Evolutionary conservation across 2,113 vertebrate genomes (phyloP).

Genomic region (Macaca fascicularis): DNA sequence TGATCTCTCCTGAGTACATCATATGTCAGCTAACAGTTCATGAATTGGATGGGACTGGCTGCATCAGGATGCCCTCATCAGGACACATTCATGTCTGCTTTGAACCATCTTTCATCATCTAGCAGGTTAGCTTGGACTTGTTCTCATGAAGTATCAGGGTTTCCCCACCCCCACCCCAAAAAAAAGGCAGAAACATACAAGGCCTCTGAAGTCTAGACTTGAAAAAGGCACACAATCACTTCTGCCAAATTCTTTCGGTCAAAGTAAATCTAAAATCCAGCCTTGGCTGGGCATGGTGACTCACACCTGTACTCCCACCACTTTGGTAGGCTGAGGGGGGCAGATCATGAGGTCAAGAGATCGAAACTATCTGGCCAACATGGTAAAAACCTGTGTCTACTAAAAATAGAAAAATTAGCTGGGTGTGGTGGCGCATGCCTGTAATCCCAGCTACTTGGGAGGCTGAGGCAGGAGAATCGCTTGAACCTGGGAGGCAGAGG

Average conservation of each 20-base stretch:
- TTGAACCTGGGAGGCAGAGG: too few relatives aligned
- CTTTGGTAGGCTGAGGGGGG: too few relatives aligned
- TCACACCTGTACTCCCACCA: too few relatives aligned
- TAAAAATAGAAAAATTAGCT: too few relatives aligned
- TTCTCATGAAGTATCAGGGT: background rate
- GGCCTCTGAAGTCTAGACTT: background rate
- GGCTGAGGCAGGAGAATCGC: too few relatives aligned
- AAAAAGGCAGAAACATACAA: background rate
- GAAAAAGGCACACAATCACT: background rate
- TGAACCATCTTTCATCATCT: background rate
- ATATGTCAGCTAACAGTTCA: background rate
- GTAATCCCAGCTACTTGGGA: too few relatives aligned
- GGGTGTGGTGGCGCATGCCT: too few relatives aligned
- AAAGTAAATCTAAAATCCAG: background rate
- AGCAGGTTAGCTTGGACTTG: background rate
- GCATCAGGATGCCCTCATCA: background rate
- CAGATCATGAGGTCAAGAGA: too few relatives aligned
- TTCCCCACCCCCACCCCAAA: background rate
- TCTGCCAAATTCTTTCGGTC: background rate
- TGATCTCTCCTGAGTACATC: background rate
- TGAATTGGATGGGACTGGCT: background rate
- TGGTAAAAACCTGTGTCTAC: too few relatives aligned
- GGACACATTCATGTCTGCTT: background rate
- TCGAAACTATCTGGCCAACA: too few relatives aligned
- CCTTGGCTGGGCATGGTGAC: too few relatives aligned